Base-by-base conservation (phyloP, 2,888 invertebrate genomes). In the Nephrotoma guestfalica region DNA sequence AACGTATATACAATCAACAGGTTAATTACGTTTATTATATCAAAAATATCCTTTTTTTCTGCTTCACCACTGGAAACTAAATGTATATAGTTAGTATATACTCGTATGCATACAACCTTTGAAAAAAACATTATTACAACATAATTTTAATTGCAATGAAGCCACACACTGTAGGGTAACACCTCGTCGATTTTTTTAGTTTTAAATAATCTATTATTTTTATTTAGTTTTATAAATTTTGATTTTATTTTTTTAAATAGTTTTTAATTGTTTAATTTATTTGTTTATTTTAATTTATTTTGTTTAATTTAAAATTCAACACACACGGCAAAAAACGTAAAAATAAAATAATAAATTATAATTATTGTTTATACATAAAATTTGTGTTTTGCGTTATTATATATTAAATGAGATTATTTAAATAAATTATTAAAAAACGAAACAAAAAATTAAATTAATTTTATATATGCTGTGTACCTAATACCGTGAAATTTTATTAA, bases 211-310 rank as follows among this genome's bases (percentile, higher is more conserved):
- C 87, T 88, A 88, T 88, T 87, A 84, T 86, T 86, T 87, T 88
- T 88, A 88, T 87, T 88, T 87, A 86, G 85, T 88, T 88, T 87
- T 88, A 87, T 87, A 87, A 42, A 87, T 87, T 85, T 88, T 88
- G 86, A 86, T 88, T 88, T 88, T 83, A 87, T 86, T 87, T n/a
- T 57, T n/a, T 57, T 57, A 15, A 57, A 57, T 57, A 57, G 51
- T 87, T 51, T 84, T 57, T 86, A 51, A 47, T 86, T 45, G 51
- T 87, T 87, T 88, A 71, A 71, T 87, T 88, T 87, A 88, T 88
- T 84, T 84, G n/a, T 87, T 87, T 86, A 87, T 86, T 87, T 88
- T 86, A 86, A 86, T 88, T 86, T 86, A 85, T 86, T 87, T 83
- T 30, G 86, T 84, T 71, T 47, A 30, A 87, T 42, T 86, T 85